Base-by-base conservation (phyloP, 2,888 invertebrate genomes). In the Pterobdella sp. region DNA sequence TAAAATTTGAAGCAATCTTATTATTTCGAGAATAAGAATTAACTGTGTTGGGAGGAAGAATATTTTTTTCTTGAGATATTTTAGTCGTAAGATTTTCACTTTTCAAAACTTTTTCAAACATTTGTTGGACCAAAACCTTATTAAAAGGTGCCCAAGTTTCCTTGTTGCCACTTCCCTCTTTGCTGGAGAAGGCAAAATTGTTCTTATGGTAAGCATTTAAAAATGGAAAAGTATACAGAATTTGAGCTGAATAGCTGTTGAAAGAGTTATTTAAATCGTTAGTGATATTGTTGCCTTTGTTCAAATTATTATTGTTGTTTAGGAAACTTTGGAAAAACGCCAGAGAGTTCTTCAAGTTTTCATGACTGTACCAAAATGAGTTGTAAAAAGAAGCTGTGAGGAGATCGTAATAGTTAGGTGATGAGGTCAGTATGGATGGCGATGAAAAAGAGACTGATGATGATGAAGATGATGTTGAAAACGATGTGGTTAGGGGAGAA, bases 121-220 rank as follows among this genome's bases (percentile, higher is more conserved):
- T 70, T 22, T 71, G 37, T 18, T 71, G 70, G 35, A 74, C 71
- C n/a, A 74, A 67, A 14, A 37, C 49, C 49, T 74, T 74, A 64
- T 71, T 74, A 60, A 72, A 72, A 26, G 74, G 72, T 31, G 71
- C 74, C 74, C 74, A 74, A 0, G 68, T 56, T 60, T 74, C 72
- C 35, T 36, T 56, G 18, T 36, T 69, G 14, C 35, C 64, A 64
- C 60, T n/a, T 26, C n/a, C 26, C 26, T 26, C 14, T 7, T n/a
- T 56, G 18, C 60, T 26, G 4, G 14, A 26, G 3, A n/a, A 14
- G n/a, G 4, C n/a, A 3, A 56, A 18, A n/a, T 56, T 56, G 7
- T 56, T 56, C n/a, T 56, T 56, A 26, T 56, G 60, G 60, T 56
- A 56, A 7, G n/a, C 7, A 26, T 7, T 56, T 22, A 56, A n/a